phyloP scores from a whole-genome alignment of 1,140 invertebrate species.

The Monomorium pharaonis region DNA sequence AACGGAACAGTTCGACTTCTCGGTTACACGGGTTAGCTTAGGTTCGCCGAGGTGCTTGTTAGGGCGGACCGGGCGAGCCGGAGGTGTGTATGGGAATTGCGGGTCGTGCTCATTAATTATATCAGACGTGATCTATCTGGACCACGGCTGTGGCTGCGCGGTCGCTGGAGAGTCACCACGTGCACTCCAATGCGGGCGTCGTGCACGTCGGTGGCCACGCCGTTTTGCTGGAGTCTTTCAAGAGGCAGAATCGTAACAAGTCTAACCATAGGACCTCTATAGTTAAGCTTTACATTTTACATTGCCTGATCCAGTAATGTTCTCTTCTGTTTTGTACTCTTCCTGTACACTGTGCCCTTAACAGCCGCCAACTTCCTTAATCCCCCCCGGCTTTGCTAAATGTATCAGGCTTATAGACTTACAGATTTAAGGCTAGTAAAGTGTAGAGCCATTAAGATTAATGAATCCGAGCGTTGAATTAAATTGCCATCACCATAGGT shows the following conservation, averaged over 20 bases:
- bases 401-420: not conserved
- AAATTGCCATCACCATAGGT: not conserved
- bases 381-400: not conserved
- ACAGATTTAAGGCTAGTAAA: not conserved
- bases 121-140: constrained; percentile 81
- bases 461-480: not conserved
- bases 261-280: not conserved
- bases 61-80: constrained; percentile 67
- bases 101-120: constrained; percentile 81
- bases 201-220: constrained; percentile 51
- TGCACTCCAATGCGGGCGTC: constrained; percentile 16
- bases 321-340: not conserved
- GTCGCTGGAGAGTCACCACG: constrained; percentile 62
- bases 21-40: constrained; percentile 53
- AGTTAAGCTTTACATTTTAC: constrained; percentile 19
- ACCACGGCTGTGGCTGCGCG: constrained; percentile 68
- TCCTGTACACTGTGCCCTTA: not conserved
- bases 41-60: constrained; percentile 73
- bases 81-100: constrained; percentile 81
- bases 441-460: not conserved
- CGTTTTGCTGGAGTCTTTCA: constrained; percentile 19
- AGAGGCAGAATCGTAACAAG: constrained; percentile 16
- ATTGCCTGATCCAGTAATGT: constrained; percentile 3
- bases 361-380: not conserved
- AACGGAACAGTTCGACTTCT: constrained; percentile 61